Percentiles rank a stretch among this genome's conserved stretches.
phyloP scores from a whole-genome alignment of 2,113 vertebrate genomes.

The Epinephelus moara region DNA sequence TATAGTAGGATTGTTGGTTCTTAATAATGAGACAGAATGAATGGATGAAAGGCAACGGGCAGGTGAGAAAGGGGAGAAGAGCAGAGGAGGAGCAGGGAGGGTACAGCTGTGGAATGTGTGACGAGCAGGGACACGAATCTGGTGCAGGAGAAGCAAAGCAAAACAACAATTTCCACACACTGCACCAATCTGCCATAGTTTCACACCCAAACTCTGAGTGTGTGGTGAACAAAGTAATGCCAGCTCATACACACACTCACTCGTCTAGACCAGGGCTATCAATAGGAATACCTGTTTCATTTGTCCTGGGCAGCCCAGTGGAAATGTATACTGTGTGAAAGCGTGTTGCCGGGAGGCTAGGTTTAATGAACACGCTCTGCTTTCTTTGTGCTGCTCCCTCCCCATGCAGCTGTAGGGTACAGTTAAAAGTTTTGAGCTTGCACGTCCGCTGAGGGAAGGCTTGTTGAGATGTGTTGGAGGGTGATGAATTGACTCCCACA shows the following conservation, averaged over 20 bases:
- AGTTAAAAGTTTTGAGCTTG: conserved; percentile 42
- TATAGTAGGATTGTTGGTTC: conserved; percentile 3
- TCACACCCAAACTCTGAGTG: neutral
- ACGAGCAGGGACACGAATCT: conserved; percentile 79
- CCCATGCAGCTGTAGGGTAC: conserved; percentile 48
- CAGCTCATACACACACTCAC: conserved; percentile 14
- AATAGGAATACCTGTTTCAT: conserved; percentile 22
- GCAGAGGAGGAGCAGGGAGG: conserved; percentile 50
- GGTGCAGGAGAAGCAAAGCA: conserved; percentile 49
- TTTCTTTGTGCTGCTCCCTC: conserved; percentile 54
- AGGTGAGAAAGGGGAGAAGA: conserved; percentile 32
- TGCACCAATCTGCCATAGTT: conserved; percentile 12
- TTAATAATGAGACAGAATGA: conserved; percentile 17
- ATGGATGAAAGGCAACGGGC: conserved; percentile 20
- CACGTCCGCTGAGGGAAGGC: conserved; percentile 10
- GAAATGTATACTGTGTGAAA: conserved; percentile 19
- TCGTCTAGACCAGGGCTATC: conserved; percentile 7
- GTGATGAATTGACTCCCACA: conserved; percentile 15
- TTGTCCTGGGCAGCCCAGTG: conserved; percentile 7
- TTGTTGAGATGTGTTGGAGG: conserved; percentile 53
- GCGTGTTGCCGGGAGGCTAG: conserved; percentile 20
- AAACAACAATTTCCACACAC: conserved; percentile 50
- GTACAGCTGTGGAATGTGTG: conserved; percentile 75
- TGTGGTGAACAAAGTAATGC: conserved; percentile 21
- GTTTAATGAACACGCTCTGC: conserved; percentile 46